Percentiles rank a stretch among this genome's conserved stretches.
These are phyloP conservation scores for Saccopteryx bilineata DNA, from an alignment of 2,113 vertebrate species.

Conservation along the genomic window DNA sequence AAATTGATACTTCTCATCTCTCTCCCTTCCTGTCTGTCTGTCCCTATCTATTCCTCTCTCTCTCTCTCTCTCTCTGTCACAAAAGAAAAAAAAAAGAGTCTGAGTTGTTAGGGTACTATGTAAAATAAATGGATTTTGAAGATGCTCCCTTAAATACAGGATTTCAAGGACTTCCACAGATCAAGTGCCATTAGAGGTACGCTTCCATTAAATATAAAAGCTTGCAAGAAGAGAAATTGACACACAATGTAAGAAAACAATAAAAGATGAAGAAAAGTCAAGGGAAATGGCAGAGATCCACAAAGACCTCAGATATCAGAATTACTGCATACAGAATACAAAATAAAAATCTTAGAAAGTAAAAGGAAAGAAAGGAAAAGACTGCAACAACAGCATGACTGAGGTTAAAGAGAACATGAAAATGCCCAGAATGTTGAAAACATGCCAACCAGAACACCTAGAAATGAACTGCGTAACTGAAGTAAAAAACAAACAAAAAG, in stretches of 20 bases:
- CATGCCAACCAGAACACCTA: not conserved
- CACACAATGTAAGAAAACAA: not conserved
- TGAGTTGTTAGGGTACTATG: not conserved
- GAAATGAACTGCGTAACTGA: not conserved
- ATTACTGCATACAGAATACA: not conserved
- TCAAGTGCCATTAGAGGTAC: not conserved
- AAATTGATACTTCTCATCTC: no score
- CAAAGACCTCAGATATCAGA: not conserved
- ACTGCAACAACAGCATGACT: not conserved
- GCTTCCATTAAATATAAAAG: not conserved
- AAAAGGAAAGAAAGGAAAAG: not conserved
- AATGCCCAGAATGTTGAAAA: slow-evolving; percentile 23
- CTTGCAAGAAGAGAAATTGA: not conserved
- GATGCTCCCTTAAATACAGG: not conserved
- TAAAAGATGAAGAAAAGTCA: not conserved
- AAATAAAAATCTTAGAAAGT: not conserved
- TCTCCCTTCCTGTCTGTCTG: no score
- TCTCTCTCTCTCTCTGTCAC: no score
- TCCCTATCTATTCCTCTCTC: no score
- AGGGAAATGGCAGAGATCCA: not conserved
- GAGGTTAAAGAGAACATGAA: not conserved
- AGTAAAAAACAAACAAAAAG: not conserved
- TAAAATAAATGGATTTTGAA: not conserved
- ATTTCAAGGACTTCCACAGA: not conserved
- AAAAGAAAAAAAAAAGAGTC: no score